phyloP scores from a whole-genome alignment of 1,140 invertebrate genomes.

The Zaprionus africanus region DNA sequence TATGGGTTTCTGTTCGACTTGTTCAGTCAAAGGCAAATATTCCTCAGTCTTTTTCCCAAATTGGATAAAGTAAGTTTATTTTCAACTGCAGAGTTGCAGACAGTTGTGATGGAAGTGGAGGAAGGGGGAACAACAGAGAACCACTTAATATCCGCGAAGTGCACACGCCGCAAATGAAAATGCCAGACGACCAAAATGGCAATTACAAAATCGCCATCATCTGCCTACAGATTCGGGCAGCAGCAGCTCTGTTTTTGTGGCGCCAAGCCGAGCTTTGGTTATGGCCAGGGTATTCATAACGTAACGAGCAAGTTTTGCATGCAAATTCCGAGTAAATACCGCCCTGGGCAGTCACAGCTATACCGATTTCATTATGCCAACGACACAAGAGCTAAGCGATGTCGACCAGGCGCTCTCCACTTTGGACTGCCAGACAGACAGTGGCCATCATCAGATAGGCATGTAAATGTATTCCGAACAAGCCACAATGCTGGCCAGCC shows the following conservation, averaged over 20 bases:
- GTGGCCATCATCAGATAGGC: slow-evolving; percentile 15
- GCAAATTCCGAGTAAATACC: slow-evolving; percentile 60
- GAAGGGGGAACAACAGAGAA: slow-evolving; percentile 46
- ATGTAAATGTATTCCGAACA: slow-evolving; percentile 22
- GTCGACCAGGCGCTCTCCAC: slow-evolving; percentile 9
- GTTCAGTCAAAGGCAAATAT: slow-evolving; percentile 1
- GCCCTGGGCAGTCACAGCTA: slow-evolving; percentile 17
- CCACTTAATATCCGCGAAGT: slow-evolving; percentile 66
- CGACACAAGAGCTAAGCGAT: slow-evolving; percentile 40
- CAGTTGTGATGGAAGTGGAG: slow-evolving; percentile 9
- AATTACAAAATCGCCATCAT: slow-evolving; percentile 51
- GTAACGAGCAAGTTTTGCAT: slow-evolving; percentile 55
- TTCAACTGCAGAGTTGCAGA: slow-evolving; percentile 14
- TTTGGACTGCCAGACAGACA: slow-evolving; percentile 17
- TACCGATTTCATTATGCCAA: slow-evolving; percentile 49
- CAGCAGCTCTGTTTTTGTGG: slow-evolving; percentile 17
- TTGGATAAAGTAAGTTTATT: slow-evolving; percentile 28
- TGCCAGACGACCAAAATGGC: slow-evolving; percentile 23
- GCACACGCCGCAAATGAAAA: slow-evolving; percentile 35
- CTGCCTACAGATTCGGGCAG: slow-evolving; percentile 55
- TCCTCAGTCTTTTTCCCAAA: slow-evolving; percentile 20
- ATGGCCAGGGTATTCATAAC: slow-evolving; percentile 56
- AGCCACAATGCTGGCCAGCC: slow-evolving; percentile 4
- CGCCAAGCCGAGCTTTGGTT: slow-evolving; percentile 10
- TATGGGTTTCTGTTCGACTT: slow-evolving; percentile 52